Base-by-base conservation (phyloP, 2,888 invertebrate genomes). In the Hemistola chrysoprasaria region DNA sequence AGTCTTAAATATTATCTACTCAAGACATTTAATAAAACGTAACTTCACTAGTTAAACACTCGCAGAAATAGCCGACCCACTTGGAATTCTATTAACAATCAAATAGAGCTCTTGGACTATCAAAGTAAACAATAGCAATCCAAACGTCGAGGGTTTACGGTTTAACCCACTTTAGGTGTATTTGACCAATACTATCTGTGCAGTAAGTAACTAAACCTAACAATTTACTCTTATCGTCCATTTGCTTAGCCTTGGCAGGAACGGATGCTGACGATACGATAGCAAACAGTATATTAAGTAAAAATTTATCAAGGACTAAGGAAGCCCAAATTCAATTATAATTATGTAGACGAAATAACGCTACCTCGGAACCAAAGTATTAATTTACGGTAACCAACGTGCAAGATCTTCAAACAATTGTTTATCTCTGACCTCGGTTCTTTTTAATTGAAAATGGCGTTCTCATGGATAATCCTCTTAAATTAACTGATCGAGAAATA, bases 161-260 rank as follows among this genome's bases (percentile, higher is more conserved):
- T 62, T 78, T 75, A 81, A 78, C 78, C 80, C 59, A 71, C 55
- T 71, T 81, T 43, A 39, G 39, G 36, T 41, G 46, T 71, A 65
- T 78, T 77, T 75, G 72, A 58, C 67, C 69, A 70, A 53, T 59
- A 42, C 21, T 78, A 75, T 72, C 70, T 70, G 48, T 62, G 50
- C 58, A 63, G 59, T 60, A 57, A 58, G 61, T 53, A n/a, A n/a
- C n/a, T n/a, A 53, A 64, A 62, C 71, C 61, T 59, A 58, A 65
- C 58, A 65, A 64, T 59, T n/a, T 54, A 41, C 53, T 51, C 63
- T 77, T 81, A 83, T 83, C 81, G 48, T 52, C 44, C 49, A 65
- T 65, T 68, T 65, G 64, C 59, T 50, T 60, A 76, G 66, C 81
- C 79, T 79, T 80, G 80, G 65, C 63, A 63, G 59, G 62, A 60